A percentile compares a stretch with the other conserved stretches of the same genome.
phyloP scores from a whole-genome alignment of 2,797 vertebrate species.

The Neosilurus hyrtlii region DNA sequence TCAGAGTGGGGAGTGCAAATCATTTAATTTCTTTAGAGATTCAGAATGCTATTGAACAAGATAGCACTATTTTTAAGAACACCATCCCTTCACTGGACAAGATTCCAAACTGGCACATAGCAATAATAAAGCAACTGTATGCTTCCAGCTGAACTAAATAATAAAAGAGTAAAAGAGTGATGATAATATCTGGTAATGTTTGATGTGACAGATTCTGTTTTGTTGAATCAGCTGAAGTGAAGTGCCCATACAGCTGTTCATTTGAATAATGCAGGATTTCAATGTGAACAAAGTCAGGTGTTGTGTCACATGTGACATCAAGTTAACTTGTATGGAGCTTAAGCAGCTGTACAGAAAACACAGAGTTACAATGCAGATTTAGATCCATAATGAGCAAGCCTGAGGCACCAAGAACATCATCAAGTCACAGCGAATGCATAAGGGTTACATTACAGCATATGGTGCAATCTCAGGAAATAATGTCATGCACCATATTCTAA shows the following conservation, averaged over 20 bases:
- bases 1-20: not conserved
- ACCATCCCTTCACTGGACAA: not conserved
- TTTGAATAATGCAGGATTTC: not conserved
- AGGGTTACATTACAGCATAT: constrained; percentile 3
- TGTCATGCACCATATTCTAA: not conserved
- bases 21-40: not conserved
- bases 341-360: not conserved
- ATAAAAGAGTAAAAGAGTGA: not conserved
- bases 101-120: not conserved
- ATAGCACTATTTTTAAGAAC: not conserved
- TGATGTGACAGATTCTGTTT: not conserved
- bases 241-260: not conserved
- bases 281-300: not conserved
- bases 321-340: not conserved
- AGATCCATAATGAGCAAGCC: constrained; percentile 1
- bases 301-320: not conserved
- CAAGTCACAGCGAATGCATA: constrained; percentile 6
- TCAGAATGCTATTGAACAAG: not conserved
- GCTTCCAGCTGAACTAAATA: not conserved
- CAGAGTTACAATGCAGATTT: constrained; percentile 10
- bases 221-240: not conserved
- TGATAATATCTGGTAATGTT: not conserved
- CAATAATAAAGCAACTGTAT: not conserved
- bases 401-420: not conserved
- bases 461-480: constrained; percentile 22